Percentiles rank a stretch among this genome's conserved stretches.
These are phyloP conservation scores for Sparidentex hasta DNA, from an alignment of 2,797 vertebrate genomes.

Conservation along the genomic window DNA sequence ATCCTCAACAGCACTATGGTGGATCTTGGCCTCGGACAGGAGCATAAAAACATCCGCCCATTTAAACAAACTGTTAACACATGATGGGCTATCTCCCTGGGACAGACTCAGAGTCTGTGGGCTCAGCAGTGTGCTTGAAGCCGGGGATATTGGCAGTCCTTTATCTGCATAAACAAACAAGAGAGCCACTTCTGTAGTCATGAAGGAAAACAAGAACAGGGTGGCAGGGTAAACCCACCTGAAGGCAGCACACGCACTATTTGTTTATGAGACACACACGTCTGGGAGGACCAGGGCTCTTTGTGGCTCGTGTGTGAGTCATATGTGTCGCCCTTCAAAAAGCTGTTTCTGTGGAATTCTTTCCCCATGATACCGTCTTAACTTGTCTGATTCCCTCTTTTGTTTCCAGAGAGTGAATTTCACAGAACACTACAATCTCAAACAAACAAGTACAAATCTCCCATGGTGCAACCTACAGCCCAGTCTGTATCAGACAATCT, in stretches of 20 bases:
- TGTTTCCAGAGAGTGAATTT: slow-evolving; percentile 6
- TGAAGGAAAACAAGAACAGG: slow-evolving; percentile 53
- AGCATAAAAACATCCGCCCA: slow-evolving; percentile 81
- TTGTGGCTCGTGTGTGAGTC: background rate
- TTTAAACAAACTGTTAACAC: slow-evolving; percentile 83
- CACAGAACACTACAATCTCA: slow-evolving; percentile 1
- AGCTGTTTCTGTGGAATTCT: background rate
- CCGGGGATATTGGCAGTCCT: slow-evolving; percentile 59
- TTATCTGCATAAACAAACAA: slow-evolving; percentile 67
- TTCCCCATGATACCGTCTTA: background rate
- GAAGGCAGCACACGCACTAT: slow-evolving; percentile 28
- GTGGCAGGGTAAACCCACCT: slow-evolving; percentile 33
- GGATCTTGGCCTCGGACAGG: slow-evolving; percentile 73
- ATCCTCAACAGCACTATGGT: slow-evolving; percentile 76
- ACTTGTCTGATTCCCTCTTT: slow-evolving; percentile 14
- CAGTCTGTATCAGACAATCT: background rate
- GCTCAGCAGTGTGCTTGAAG: slow-evolving; percentile 64
- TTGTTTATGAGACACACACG: slow-evolving; percentile 35
- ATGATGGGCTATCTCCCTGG: slow-evolving; percentile 73
- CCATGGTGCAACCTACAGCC: background rate
- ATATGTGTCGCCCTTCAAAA: slow-evolving; percentile 4
- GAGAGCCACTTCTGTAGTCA: slow-evolving; percentile 61
- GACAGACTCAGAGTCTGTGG: slow-evolving; percentile 69
- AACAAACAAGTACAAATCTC: background rate
- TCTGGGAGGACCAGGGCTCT: slow-evolving; percentile 3